phyloP scores from a whole-genome alignment of 2,113 vertebrate genomes.

The Hypanus sabinus region DNA sequence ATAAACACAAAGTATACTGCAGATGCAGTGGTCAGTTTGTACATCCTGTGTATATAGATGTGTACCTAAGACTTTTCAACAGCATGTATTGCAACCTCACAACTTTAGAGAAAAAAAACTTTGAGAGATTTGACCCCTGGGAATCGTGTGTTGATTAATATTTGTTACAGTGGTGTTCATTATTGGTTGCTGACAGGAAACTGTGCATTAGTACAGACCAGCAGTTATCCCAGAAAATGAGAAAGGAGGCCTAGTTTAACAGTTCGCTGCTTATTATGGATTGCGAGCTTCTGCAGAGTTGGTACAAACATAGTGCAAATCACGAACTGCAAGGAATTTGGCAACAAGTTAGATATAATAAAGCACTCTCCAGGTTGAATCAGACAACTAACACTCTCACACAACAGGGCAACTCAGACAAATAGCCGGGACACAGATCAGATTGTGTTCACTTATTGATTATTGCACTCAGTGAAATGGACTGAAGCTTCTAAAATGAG shows the following conservation, averaged over 20 bases:
- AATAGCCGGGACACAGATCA: not conserved
- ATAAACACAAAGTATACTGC: too few relatives aligned
- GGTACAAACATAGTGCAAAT: not conserved
- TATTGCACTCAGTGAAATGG: not conserved
- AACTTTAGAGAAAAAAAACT: not conserved
- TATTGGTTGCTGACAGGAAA: not conserved
- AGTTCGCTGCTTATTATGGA: not conserved
- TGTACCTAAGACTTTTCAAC: too few relatives aligned
- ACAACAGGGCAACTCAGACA: not conserved
- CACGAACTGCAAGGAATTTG: not conserved
- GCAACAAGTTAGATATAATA: not conserved
- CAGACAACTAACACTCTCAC: not conserved
- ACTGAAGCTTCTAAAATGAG: not conserved
- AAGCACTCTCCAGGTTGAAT: conserved; percentile 25
- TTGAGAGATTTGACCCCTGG: not conserved
- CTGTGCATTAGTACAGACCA: not conserved
- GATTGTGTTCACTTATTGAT: conserved; percentile 33
- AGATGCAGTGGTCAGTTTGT: too few relatives aligned
- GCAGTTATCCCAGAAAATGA: not conserved
- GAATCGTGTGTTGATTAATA: not conserved
- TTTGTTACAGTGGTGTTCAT: not conserved
- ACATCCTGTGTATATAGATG: too few relatives aligned
- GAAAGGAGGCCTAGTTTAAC: not conserved
- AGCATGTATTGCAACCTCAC: not conserved
- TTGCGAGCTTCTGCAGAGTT: not conserved